Base-by-base conservation (phyloP, 2,113 vertebrate genomes). In the Eublepharis macularius region DNA sequence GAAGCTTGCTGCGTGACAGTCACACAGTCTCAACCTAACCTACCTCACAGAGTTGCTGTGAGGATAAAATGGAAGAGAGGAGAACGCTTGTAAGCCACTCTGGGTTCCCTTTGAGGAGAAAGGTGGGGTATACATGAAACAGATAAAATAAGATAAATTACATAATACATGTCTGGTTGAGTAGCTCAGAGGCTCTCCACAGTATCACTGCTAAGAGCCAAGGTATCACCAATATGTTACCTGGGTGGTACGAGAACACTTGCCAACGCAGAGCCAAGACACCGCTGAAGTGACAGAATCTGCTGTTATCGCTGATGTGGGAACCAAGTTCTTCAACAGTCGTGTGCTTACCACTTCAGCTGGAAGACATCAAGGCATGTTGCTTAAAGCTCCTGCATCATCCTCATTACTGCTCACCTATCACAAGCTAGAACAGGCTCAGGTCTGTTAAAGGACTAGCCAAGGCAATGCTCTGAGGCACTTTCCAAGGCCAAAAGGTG, bases 281-380 rank as follows among this genome's bases (percentile, higher is more conserved):
- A 99, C 90, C 0, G 97, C 96, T 89, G 96, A 94, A 89, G 98
- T 93, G 57, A 99, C 94, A 51, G 96, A 96, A 86, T 76, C 91
- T 93, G 97, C 97, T 81, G 96, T 96, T 92, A 99, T 95, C 74
- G 95, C 88, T 43, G 97, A 95, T 47, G 96, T 90, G 89, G 99
- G 99, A 90, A 99, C 89, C 76, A 99, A 92, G 93, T 96, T 98
- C 94, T 97, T 99, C 76, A 99, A 84, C 81, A 99, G 91, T 43
- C 97, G 95, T 19, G 86, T 92, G 85, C 95, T 98, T 77, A 97
- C 86, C 76, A 63, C 83, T 75, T 95, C 94, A 81, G 83, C 98
- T 98, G 95, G 72, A 90, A 92, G 83, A 90, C 2, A 80, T 43
- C 8, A 45, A 79, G 14, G 87, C 49, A 57, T 1, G 0, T 13